phyloP scores from a whole-genome alignment of 2,113 vertebrate genomes.

The Rostratula benghalensis region DNA sequence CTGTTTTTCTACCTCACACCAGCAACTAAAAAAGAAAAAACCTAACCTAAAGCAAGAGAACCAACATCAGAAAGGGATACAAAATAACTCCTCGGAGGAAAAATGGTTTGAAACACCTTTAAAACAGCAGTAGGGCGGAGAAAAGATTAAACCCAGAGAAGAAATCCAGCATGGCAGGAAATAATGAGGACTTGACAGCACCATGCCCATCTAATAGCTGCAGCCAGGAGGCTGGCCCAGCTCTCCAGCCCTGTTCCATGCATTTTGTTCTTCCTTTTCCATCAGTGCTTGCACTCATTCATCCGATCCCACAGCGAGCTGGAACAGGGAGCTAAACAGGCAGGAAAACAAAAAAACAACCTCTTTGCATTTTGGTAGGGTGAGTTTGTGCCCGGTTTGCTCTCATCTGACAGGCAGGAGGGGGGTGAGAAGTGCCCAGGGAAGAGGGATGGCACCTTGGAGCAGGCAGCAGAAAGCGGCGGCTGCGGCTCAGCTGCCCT shows the following conservation, averaged over 20 bases:
- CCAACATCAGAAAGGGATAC: neutral
- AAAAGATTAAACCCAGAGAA: slow-evolving; percentile 15
- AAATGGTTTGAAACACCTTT: slow-evolving; percentile 8
- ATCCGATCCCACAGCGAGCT: neutral
- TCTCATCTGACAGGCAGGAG: neutral
- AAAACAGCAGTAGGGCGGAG: neutral
- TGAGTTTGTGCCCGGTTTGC: neutral
- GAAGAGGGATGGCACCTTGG: neutral
- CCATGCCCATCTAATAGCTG: neutral
- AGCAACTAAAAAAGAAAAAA: neutral
- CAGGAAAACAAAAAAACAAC: neutral
- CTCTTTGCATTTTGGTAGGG: neutral
- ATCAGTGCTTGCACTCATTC: neutral
- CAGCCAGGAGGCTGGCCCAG: slow-evolving; percentile 12
- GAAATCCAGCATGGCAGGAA: slow-evolving; percentile 28
- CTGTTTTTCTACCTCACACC: neutral
- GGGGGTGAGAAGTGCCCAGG: accelerated
- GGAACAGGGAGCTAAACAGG: neutral
- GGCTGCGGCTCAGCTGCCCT: neutral
- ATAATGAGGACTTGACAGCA: neutral
- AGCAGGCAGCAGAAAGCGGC: neutral
- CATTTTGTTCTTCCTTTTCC: slow-evolving; percentile 1
- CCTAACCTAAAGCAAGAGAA: neutral
- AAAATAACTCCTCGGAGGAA: neutral
- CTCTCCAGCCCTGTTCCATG: neutral